phyloP scores from a whole-genome alignment of 1,140 invertebrate genomes.

The Drosophila erecta region DNA sequence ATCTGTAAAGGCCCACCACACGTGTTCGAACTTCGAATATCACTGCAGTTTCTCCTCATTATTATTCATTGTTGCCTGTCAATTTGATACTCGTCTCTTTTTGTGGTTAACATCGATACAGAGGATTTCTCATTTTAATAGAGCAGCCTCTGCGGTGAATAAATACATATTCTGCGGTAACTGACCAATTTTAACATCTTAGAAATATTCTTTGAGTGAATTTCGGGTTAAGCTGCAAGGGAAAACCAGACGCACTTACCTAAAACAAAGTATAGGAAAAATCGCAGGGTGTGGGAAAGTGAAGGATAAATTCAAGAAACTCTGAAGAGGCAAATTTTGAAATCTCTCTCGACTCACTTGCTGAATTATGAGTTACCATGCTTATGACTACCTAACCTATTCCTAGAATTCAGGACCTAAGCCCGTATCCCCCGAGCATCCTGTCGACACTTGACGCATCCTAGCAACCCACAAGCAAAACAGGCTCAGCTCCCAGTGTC shows the following conservation, averaged over 20 bases:
- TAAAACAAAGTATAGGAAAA: constrained; percentile 37
- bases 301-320: constrained; percentile 5
- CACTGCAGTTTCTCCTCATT: constrained; percentile 29
- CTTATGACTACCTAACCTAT: constrained; percentile 19
- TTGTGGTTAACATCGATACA: constrained; percentile 17
- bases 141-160: not conserved
- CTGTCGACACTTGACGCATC: constrained; percentile 71
- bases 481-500: constrained; percentile 26
- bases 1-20: constrained; percentile 12
- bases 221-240: constrained; percentile 63
- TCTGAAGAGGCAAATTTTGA: constrained; percentile 12
- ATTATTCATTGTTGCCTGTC: constrained; percentile 60
- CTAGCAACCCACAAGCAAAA: constrained; percentile 27
- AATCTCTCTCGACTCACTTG: constrained; percentile 21
- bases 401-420: constrained; percentile 36
- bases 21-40: not conserved
- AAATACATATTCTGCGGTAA: not conserved
- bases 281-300: not conserved
- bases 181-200: not conserved
- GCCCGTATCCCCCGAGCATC: constrained; percentile 11
- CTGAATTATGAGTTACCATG: constrained; percentile 44
- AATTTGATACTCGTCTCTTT: constrained; percentile 33
- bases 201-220: constrained; percentile 26
- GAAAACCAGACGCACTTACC: too few relatives aligned
- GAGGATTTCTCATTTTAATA: constrained; percentile 26